Percentiles rank a stretch among this genome's conserved stretches.
These are phyloP conservation scores for Chloropsis cyanopogon DNA, from an alignment of 2,113 vertebrate species.

Conservation along the genomic window DNA sequence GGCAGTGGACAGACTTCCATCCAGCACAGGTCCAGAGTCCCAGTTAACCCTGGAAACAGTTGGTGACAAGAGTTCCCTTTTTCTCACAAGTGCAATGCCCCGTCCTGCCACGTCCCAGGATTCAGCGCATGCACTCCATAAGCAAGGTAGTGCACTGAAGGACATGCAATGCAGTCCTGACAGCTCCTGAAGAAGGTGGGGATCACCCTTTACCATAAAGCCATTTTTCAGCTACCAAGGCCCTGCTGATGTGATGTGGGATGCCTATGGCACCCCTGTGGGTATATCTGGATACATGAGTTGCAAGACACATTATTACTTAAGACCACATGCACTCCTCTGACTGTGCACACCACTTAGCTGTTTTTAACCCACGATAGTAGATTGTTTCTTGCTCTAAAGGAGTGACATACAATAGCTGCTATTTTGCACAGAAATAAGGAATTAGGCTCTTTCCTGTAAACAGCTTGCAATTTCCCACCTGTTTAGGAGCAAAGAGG, in stretches of 20 bases:
- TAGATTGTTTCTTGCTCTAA: not conserved
- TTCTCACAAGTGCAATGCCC: not conserved
- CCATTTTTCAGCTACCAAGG: not conserved
- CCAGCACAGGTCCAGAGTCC: not conserved
- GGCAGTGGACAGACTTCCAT: not conserved
- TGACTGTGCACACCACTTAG: not conserved
- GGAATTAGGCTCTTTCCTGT: not conserved
- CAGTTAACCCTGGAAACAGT: not conserved
- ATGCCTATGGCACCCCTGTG: not conserved
- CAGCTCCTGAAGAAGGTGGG: not conserved
- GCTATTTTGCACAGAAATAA: not conserved
- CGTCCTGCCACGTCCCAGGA: not conserved
- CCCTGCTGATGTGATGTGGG: not conserved
- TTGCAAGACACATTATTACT: rapidly evolving
- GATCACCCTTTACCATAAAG: not conserved
- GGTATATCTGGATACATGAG: not conserved
- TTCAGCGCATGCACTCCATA: rapidly evolving
- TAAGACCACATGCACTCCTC: not conserved
- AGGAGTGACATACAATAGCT: not conserved
- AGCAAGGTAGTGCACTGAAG: not conserved
- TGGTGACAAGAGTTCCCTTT: not conserved
- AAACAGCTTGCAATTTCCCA: not conserved
- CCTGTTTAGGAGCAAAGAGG: not conserved
- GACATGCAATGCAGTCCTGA: not conserved
- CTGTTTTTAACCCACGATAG: not conserved